Percentiles rank a stretch among this genome's conserved stretches.
These are phyloP conservation scores for Halocynthia aurantium DNA, from an alignment of 23 tunicate genomes.

Conservation along the genomic window DNA sequence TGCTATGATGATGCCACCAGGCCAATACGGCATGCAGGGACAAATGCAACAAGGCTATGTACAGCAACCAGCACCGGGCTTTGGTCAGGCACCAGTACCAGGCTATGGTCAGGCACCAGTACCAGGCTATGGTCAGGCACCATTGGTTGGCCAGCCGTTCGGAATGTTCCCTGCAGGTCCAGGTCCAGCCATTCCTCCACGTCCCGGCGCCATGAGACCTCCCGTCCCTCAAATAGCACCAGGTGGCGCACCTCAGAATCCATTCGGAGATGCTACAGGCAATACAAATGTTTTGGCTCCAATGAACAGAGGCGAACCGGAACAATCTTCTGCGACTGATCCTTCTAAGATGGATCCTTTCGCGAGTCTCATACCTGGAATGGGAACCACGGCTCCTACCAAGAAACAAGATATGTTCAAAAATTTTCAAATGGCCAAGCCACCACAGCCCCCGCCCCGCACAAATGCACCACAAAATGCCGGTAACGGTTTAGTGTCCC, in stretches of 20 bases:
- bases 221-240: conserved; percentile 32
- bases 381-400: conserved; percentile 29
- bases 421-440: conserved; percentile 85
- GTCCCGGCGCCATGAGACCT: conserved; percentile 79
- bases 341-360: conserved; percentile 43
- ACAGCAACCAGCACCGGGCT: conserved; percentile 6
- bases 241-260: conserved; percentile 72
- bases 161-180: conserved; percentile 53
- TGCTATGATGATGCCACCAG: not conserved
- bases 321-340: conserved; percentile 12
- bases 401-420: conserved; percentile 88
- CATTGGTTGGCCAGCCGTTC: conserved; percentile 4
- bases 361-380: conserved; percentile 63
- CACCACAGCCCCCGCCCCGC: conserved; percentile 57
- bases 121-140: conserved; percentile 5
- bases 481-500: not conserved
- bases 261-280: conserved; percentile 74
- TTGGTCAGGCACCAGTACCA: conserved; percentile 1
- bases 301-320: conserved; percentile 19
- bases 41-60: not conserved
- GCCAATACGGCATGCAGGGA: conserved; percentile 10
- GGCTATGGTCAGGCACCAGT: not conserved
- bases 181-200: conserved; percentile 52
- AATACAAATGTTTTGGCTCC: conserved; percentile 9
- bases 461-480: conserved; percentile 6